Conservation (phyloP, 1,140 invertebrate species). For the Brachionus calyciflorus region DNA sequence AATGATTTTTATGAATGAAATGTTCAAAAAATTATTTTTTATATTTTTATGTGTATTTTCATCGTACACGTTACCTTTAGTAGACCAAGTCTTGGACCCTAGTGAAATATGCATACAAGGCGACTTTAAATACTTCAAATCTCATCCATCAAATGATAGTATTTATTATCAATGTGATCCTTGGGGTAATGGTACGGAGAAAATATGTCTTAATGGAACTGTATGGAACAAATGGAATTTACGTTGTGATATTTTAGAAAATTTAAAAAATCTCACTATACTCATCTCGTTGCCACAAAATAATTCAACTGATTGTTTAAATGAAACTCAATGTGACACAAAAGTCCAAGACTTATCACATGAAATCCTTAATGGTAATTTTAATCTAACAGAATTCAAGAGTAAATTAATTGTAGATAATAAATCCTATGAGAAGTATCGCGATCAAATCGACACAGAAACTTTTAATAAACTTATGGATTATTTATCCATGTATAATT, state of each 20-base stretch:
- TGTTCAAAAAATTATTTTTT: too few relatives aligned
- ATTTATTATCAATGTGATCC: constrained; percentile 30
- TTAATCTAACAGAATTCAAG: not conserved
- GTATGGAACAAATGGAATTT: constrained; percentile 32
- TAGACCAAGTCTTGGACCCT: not conserved
- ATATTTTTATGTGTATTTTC: too few relatives aligned
- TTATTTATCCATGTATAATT: constrained; percentile 14
- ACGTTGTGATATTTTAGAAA: not conserved
- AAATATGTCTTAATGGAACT: not conserved
- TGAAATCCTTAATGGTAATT: not conserved
- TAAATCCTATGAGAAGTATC: constrained; percentile 16
- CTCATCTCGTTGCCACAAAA: too few relatives aligned
- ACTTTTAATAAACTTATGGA: not conserved
- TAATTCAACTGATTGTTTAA: too few relatives aligned
- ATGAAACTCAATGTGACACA: too few relatives aligned
- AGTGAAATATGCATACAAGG: not conserved
- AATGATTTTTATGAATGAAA: too few relatives aligned
- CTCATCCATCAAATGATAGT: not conserved
- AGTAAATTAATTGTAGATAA: not conserved
- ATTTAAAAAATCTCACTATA: constrained; percentile 18
- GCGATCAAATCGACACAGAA: not conserved
- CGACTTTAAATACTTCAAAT: constrained; percentile 5
- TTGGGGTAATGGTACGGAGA: constrained; percentile 2
- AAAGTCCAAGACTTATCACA: not conserved
- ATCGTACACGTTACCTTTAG: too few relatives aligned